These are phyloP conservation scores for Ascaphus truei DNA, from an alignment of 2,113 vertebrate genomes.

Conservation along the genomic window DNA sequence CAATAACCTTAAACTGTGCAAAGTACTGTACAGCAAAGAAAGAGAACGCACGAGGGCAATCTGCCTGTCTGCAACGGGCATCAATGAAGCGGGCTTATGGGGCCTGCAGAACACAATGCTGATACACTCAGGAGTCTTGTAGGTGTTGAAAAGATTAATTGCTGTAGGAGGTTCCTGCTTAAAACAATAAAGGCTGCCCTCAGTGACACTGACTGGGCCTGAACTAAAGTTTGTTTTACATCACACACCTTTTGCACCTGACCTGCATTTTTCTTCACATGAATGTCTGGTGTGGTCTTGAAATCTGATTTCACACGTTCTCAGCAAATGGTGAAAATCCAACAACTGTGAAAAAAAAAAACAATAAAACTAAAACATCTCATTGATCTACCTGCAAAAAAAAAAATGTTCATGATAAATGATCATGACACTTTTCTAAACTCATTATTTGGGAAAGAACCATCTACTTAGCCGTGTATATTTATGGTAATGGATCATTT, in stretches of 20 bases:
- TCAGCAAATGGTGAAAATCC: slow-evolving; percentile 19
- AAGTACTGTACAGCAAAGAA: no score
- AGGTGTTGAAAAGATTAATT: slow-evolving; percentile 35
- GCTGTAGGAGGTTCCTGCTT: slow-evolving; percentile 1
- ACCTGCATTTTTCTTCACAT: slow-evolving; percentile 26
- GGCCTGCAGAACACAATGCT: background rate
- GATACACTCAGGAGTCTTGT: background rate
- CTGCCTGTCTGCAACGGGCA: no score
- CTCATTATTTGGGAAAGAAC: background rate
- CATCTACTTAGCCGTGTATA: slow-evolving; percentile 15
- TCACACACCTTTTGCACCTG: slow-evolving; percentile 28
- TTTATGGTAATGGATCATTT: background rate
- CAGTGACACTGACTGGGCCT: slow-evolving; percentile 6
- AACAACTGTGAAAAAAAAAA: slow-evolving; percentile 16
- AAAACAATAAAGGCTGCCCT: slow-evolving; percentile 25
- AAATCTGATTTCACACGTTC: slow-evolving; percentile 18
- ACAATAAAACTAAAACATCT: slow-evolving; percentile 1
- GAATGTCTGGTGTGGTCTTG: no score
- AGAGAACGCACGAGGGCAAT: no score
- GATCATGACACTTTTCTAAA: slow-evolving; percentile 15
- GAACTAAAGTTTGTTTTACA: slow-evolving; percentile 29
- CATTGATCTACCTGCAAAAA: slow-evolving; percentile 1
- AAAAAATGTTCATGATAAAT: slow-evolving; percentile 12
- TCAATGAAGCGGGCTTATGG: background rate
- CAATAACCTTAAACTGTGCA: no score